These are phyloP conservation scores for Ammodytes dubius DNA, from an alignment of 2,113 vertebrate species.

Conservation along the genomic window DNA sequence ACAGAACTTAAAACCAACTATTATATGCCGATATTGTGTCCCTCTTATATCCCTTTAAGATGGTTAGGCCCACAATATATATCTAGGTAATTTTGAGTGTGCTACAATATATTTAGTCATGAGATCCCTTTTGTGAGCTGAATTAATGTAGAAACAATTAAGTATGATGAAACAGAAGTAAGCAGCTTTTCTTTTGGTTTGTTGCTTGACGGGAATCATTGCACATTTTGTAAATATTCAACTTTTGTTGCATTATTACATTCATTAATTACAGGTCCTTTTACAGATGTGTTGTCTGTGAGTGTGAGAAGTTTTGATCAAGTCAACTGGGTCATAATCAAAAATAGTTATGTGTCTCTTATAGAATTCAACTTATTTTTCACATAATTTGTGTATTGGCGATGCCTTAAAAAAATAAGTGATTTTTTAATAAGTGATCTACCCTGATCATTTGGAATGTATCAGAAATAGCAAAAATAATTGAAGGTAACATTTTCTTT, in stretches of 20 bases:
- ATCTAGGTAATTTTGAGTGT: conserved; percentile 45
- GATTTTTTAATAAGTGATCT: conserved; percentile 8
- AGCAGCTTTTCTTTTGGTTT: conserved; percentile 47
- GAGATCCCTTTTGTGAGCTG: conserved; percentile 1
- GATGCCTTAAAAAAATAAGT: conserved; percentile 20
- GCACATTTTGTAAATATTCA: conserved; percentile 34
- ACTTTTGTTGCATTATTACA: conserved; percentile 44
- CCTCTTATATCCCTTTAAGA: conserved; percentile 34
- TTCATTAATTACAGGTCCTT: conserved; percentile 42
- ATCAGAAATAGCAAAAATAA: conserved; percentile 21
- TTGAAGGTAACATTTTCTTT: conserved; percentile 7
- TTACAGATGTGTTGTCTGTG: not conserved
- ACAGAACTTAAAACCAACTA: conserved; percentile 75
- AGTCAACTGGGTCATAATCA: not conserved
- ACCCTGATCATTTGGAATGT: conserved; percentile 39
- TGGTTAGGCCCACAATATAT: conserved; percentile 54
- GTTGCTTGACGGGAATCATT: conserved; percentile 43
- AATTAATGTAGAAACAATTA: conserved; percentile 30
- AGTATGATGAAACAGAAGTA: conserved; percentile 45
- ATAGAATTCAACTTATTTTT: conserved; percentile 1
- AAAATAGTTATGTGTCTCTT: conserved; percentile 5
- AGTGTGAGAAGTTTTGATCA: not conserved
- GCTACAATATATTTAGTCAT: conserved; percentile 59
- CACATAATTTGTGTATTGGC: not conserved
- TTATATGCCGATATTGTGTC: conserved; percentile 30